These are phyloP conservation scores for Zoanthus sansibaricus DNA, from an alignment of 92 coral and sea anemone species.

Conservation along the genomic window DNA sequence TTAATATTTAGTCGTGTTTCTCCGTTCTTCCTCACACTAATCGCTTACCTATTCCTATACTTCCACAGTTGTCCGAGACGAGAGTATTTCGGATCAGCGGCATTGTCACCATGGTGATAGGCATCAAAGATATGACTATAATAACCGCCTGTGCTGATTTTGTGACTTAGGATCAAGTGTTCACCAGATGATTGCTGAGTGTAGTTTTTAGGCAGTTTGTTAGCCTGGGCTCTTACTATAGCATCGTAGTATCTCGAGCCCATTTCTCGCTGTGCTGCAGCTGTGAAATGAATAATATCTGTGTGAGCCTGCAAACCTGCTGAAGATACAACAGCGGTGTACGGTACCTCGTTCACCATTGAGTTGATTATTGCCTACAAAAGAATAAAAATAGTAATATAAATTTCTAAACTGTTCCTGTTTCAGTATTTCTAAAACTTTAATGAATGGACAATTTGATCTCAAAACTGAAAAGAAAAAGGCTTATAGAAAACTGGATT, in stretches of 20 bases:
- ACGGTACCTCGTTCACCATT: conserved; percentile 14
- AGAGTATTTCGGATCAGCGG: conserved; percentile 35
- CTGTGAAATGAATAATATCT: conserved; percentile 28
- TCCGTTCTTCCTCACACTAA: background rate
- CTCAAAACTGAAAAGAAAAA: no score
- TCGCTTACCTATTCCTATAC: conserved; percentile 20
- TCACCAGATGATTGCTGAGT: background rate
- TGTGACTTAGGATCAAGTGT: conserved; percentile 24
- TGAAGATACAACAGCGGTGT: conserved; percentile 39
- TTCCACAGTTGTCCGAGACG: conserved; percentile 23
- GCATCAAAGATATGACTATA: conserved; percentile 27
- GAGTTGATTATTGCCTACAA: conserved; percentile 32
- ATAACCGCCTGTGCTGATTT: conserved; percentile 37
- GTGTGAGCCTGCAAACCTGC: conserved; percentile 26
- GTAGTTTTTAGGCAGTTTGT: conserved; percentile 10
- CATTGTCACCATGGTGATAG: conserved; percentile 17
- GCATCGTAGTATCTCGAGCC: conserved; percentile 34
- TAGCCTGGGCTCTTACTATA: conserved; percentile 21
- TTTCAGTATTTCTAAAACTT: no score
- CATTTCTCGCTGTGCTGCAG: conserved; percentile 29
- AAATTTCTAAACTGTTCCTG: no score
- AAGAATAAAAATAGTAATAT: background rate
- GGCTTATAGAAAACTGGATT: no score
- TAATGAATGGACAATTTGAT: no score
- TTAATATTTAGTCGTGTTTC: no score